Evolutionary conservation across 37 sponge, comb jelly and placozoan species (phyloP), one percentile per base, ranked within the genome.

Genomic region (Spongilla lacustris): DNA sequence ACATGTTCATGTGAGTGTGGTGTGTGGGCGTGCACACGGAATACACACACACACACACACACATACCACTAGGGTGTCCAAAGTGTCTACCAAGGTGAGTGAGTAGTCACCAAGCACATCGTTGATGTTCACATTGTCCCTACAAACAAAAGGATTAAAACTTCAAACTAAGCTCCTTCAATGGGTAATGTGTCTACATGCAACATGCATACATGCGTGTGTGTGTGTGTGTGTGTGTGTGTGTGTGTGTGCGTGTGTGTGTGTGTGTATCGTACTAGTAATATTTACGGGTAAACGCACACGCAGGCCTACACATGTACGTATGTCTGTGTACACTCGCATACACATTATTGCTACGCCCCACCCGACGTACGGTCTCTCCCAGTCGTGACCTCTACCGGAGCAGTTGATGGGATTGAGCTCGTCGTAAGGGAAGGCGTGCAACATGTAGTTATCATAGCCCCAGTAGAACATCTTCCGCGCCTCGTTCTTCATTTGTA

Each of bases 361-460:
- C 25, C 2, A 9, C 17, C 75, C 31, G 12, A 89, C 97, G 73
- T 31, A 96, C 92, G 84, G 90, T 46, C 95, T 85, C 3, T 93
- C 75, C 87, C 91, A 91, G 87, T 98, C 99, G 58, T 95, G 95
- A 21, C 99, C 99, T 73, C 99, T 68, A 0, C 99, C 99, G 0
- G 79, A 78, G 75, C 99, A 99, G 67, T 92, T 74, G 22, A 97
- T 84, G 8, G 99, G 99, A 70, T 99, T 93, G 31, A 99, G 90
- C 78, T 99, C 99, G 66, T 99, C 99, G 13, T 84, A 50, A n/a
- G 99, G 99, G 81, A 95, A 99, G 17, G 99, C 99, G 85, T 95
- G 87, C 19, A 77, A 72, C 83, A 99, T 93, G 71, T 99, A 99
- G 86, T 97, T 99, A 72, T 99, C 92, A 71, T 97, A 99, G 0